A percentile compares a stretch with the other conserved stretches of the same genome.
These are phyloP conservation scores for Acanthopleura granulata DNA, from an alignment of 2,888 invertebrate genomes.

Conservation along the genomic window DNA sequence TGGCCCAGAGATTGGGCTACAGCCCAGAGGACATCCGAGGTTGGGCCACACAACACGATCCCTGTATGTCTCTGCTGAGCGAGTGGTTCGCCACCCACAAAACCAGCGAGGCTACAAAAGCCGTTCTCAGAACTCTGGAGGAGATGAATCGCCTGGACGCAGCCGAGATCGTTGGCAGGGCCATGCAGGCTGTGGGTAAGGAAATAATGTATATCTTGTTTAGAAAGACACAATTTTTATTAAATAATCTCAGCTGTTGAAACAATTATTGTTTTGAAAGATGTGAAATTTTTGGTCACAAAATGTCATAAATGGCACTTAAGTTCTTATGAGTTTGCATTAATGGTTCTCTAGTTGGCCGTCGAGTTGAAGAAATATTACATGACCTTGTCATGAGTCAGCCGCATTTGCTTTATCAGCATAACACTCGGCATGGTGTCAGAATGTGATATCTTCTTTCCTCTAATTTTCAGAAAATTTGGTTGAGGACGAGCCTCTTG, in stretches of 20 bases:
- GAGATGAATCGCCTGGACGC: slow-evolving; percentile 64
- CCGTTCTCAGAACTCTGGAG: slow-evolving; percentile 55
- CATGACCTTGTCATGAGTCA: background rate
- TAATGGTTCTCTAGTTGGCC: too few species aligned
- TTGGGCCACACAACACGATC: slow-evolving; percentile 64
- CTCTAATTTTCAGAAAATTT: slow-evolving; percentile 38
- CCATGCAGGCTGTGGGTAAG: slow-evolving; percentile 57
- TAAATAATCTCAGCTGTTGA: too few species aligned
- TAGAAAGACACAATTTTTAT: too few species aligned
- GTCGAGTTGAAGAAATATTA: too few species aligned
- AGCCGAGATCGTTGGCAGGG: slow-evolving; percentile 59
- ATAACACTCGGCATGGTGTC: too few species aligned
- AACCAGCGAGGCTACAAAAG: slow-evolving; percentile 57
- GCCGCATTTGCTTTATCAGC: background rate
- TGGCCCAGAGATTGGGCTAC: slow-evolving; percentile 63
- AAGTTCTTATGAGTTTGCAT: too few species aligned
- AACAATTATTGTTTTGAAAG: too few species aligned
- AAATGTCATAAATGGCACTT: too few species aligned
- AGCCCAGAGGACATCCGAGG: slow-evolving; percentile 60
- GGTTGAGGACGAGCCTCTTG: slow-evolving; percentile 44
- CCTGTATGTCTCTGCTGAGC: slow-evolving; percentile 64
- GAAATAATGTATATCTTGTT: too few species aligned
- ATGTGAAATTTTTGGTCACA: too few species aligned
- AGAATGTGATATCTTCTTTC: background rate
- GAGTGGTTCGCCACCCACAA: slow-evolving; percentile 67